These are phyloP conservation scores for Pelusios castaneus DNA, from an alignment of 2,113 vertebrate genomes.

Conservation along the genomic window DNA sequence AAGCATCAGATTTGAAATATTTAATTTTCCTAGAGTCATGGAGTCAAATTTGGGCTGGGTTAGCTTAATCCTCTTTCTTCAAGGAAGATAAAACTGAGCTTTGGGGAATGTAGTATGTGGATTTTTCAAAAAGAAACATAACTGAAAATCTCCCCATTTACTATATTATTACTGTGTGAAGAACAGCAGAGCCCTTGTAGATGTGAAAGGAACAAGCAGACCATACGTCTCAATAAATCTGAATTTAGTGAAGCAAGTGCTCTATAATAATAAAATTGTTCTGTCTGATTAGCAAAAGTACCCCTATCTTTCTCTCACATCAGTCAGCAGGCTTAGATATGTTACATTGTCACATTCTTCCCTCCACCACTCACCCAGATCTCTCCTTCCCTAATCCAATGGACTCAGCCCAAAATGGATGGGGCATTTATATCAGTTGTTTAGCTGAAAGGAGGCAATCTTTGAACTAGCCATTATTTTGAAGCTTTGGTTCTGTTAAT, in stretches of 20 bases:
- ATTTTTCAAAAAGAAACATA: not conserved
- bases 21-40: not conserved
- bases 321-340: not conserved
- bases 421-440: not conserved
- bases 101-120: not conserved
- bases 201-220: not conserved
- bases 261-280: not conserved
- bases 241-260: not conserved
- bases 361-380: not conserved
- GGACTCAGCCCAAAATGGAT: not conserved
- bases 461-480: not conserved
- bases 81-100: not conserved
- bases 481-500: not conserved
- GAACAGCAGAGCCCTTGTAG: not conserved
- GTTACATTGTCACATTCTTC: not conserved
- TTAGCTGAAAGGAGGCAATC: not conserved
- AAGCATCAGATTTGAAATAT: not conserved
- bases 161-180: not conserved
- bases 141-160: not conserved
- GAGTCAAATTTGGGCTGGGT: not conserved
- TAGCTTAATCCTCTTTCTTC: not conserved
- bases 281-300: not conserved
- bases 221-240: not conserved
- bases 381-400: not conserved
- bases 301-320: not conserved